A percentile compares a stretch with the other conserved stretches of the same genome.
Conservation (phyloP, 2,113 vertebrate species). For the Chaetodon trifascialis region DNA sequence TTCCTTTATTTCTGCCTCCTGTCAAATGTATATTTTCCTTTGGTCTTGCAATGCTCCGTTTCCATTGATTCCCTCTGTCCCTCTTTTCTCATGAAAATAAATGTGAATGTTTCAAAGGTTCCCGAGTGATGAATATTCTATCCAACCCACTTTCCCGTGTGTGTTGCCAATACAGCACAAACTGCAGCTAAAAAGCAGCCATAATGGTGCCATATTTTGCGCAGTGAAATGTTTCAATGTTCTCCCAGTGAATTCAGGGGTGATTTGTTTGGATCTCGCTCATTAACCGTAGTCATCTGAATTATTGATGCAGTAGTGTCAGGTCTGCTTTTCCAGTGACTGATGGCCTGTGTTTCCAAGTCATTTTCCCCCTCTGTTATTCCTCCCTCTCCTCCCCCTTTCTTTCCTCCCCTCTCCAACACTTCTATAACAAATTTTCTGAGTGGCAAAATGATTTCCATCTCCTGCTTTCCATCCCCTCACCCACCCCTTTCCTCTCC, state of each 20-base stretch:
- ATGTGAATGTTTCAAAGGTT: conserved; percentile 39
- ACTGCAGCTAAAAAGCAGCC: conserved; percentile 49
- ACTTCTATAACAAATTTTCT: conserved; percentile 58
- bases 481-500: conserved; percentile 27
- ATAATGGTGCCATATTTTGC: conserved; percentile 53
- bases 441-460: conserved; percentile 45
- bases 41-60: background rate
- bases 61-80: conserved; percentile 2
- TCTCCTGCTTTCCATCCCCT: conserved; percentile 26
- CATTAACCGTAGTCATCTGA: conserved; percentile 79
- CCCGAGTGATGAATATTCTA: conserved; percentile 50
- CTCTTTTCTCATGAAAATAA: conserved; percentile 38
- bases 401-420: conserved; percentile 31
- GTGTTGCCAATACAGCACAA: conserved; percentile 34
- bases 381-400: conserved; percentile 43
- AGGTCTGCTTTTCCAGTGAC: conserved; percentile 73
- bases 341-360: conserved; percentile 66
- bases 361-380: conserved; percentile 66
- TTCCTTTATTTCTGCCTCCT: background rate
- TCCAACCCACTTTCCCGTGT: conserved; percentile 6
- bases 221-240: conserved; percentile 54
- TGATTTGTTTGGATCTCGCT: conserved; percentile 79
- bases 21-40: background rate
- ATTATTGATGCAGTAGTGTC: conserved; percentile 78
- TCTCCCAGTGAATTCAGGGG: conserved; percentile 64